These are phyloP conservation scores for Ambastaia sidthimunki DNA, from an alignment of 2,797 vertebrate species.

Conservation along the genomic window DNA sequence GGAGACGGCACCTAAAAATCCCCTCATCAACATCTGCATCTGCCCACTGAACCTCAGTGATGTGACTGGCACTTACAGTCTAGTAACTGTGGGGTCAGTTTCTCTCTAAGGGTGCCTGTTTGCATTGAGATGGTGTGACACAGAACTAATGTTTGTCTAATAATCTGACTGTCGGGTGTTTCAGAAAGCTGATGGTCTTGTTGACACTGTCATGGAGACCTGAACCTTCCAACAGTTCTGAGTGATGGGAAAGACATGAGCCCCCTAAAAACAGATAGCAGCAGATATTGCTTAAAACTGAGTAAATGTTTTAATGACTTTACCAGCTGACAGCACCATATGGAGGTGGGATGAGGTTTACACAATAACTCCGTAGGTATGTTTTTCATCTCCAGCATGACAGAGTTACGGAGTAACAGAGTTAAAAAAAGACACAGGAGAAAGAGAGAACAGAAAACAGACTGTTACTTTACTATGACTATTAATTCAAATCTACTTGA, in stretches of 20 bases:
- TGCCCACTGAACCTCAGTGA: constrained; percentile 9
- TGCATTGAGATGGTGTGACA: background rate
- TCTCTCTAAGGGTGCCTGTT: background rate
- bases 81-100: background rate
- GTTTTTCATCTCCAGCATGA: constrained; percentile 8
- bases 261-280: background rate
- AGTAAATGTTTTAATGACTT: background rate
- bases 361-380: background rate
- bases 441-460: constrained; percentile 3
- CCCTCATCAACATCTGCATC: background rate
- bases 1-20: constrained; percentile 17
- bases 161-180: background rate
- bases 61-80: constrained; percentile 21
- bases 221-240: background rate
- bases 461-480: no score
- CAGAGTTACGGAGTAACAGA: no score
- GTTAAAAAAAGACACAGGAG: background rate
- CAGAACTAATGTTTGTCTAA: background rate
- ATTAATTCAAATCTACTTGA: constrained; percentile 7
- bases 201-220: background rate
- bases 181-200: background rate
- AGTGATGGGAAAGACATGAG: background rate
- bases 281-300: background rate
- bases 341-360: constrained; percentile 10
- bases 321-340: constrained; percentile 5